A percentile compares a stretch with the other conserved stretches of the same genome.
Evolutionary conservation across 2,113 vertebrate genomes (phyloP).

Genomic region (Columba livia): DNA sequence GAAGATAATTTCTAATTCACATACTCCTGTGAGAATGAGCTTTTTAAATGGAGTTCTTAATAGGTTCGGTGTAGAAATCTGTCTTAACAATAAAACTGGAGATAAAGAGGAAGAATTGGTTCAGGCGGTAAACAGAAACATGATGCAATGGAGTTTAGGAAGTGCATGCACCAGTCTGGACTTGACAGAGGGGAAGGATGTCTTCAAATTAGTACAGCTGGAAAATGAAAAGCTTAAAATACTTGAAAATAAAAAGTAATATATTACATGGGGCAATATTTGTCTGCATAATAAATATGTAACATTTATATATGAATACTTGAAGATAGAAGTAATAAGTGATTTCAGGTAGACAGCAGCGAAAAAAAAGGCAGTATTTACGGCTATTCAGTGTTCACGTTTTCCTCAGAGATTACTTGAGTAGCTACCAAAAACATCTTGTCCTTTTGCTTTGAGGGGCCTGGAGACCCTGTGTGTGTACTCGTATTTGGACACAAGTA

Average conservation of each 20-base stretch:
- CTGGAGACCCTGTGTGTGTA: rapidly evolving
- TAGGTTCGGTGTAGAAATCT: background rate
- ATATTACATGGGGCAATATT: rapidly evolving
- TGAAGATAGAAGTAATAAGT: background rate
- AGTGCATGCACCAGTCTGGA: background rate
- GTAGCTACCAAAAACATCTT: background rate
- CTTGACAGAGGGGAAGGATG: background rate
- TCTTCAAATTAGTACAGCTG: background rate
- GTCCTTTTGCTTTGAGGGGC: background rate
- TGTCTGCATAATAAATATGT: rapidly evolving
- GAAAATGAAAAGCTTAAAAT: background rate
- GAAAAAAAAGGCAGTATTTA: background rate
- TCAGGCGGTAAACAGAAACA: background rate
- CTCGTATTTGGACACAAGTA: rapidly evolving
- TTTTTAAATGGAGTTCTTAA: background rate
- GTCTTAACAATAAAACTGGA: background rate
- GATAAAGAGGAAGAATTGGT: background rate
- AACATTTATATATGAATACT: background rate
- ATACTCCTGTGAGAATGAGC: background rate
- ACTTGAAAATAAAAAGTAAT: background rate
- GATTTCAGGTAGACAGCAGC: background rate
- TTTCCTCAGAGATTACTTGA: background rate
- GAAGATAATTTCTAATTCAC: background rate
- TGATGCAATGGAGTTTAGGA: background rate
- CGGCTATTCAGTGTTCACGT: background rate